Base-by-base conservation (phyloP, 2,113 vertebrate species). In the Trichechus manatus region DNA sequence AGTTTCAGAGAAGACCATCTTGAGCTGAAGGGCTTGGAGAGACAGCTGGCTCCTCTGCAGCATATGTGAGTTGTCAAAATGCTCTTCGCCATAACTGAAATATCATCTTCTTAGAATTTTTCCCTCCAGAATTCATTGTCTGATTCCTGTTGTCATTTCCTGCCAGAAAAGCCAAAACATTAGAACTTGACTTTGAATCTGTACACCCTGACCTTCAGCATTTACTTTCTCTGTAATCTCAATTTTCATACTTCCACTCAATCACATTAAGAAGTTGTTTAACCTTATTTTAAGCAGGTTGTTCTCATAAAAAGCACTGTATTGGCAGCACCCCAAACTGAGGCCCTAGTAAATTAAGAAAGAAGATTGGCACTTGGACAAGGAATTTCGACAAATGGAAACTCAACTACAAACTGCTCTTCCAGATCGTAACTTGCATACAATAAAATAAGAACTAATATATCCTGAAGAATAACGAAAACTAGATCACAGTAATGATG, bases 401-500 rank as follows among this genome's bases (percentile, higher is more conserved):
- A 85, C 36, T 47, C 47, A 74, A 42, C 70, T 66, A 63, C 59
- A 36, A 70, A 89, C 25, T 92, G 59, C 59, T 93, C 87, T 97
- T 81, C 44, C 64, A 88, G 83, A 72, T 88, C 70, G 19, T 61
- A 86, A 83, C 88, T 94, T 59, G 44, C 80, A 74, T 64, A 80
- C 64, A 50, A 33, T 93, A 68, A 94, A 87, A 87, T 75, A 81
- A 6, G 63, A 70, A 72, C 77, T 50, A 39, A 72, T 29, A 47
- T 15, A n/a, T n/a, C 39, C 70, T 70, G 36, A 0, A 70, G 56
- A 93, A 82, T 44, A 77, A 84, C 36, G 81, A 94, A 92, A 94
- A 94, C 66, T 53, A 70, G 94, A 93, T 87, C 93, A 85, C 63
- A 22, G 22, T 31, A 87, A 88, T 64, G 94, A 87, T 70, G 63